Percentiles rank a stretch among this genome's conserved stretches.
Conservation (phyloP, 37 sponge, comb jelly and placozoan genomes). For the Amphimedon queenslandica region DNA sequence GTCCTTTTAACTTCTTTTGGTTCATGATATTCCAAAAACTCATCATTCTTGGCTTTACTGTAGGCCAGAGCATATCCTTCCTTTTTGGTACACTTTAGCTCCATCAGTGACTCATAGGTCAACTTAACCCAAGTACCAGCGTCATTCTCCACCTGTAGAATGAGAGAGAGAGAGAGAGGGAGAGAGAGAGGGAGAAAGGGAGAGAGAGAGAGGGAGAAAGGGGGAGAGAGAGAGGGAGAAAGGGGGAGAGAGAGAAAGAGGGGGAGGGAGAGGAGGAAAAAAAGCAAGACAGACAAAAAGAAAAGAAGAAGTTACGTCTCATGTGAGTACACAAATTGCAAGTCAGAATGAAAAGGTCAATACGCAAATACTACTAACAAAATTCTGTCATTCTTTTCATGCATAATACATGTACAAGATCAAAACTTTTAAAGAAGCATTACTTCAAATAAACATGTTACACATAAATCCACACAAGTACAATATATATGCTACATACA, state of each 20-base stretch:
- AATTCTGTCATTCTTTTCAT: too few relatives aligned
- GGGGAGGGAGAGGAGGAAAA: too few relatives aligned
- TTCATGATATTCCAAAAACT: constrained; percentile 44
- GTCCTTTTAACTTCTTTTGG: background rate
- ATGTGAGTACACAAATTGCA: background rate
- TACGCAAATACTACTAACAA: too few relatives aligned
- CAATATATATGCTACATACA: too few relatives aligned
- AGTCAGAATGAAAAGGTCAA: background rate
- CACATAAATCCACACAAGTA: too few relatives aligned
- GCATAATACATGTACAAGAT: too few relatives aligned
- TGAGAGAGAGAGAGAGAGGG: background rate
- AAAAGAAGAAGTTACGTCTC: background rate
- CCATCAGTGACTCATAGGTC: constrained; percentile 24
- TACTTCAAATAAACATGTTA: too few relatives aligned
- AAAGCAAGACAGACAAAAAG: too few relatives aligned
- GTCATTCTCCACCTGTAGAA: constrained; percentile 56
- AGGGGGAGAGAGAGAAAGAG: background rate
- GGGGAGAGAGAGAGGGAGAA: constrained; percentile 7
- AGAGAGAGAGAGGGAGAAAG: background rate
- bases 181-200: constrained; percentile 10
- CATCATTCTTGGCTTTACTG: constrained; percentile 45
- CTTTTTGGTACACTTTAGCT: constrained; percentile 20
- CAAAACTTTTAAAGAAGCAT: too few relatives aligned
- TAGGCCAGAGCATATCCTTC: constrained; percentile 59
- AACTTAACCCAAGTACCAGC: constrained; percentile 73